phyloP scores from a whole-genome alignment of 2,113 vertebrate genomes.

The Equus quagga region DNA sequence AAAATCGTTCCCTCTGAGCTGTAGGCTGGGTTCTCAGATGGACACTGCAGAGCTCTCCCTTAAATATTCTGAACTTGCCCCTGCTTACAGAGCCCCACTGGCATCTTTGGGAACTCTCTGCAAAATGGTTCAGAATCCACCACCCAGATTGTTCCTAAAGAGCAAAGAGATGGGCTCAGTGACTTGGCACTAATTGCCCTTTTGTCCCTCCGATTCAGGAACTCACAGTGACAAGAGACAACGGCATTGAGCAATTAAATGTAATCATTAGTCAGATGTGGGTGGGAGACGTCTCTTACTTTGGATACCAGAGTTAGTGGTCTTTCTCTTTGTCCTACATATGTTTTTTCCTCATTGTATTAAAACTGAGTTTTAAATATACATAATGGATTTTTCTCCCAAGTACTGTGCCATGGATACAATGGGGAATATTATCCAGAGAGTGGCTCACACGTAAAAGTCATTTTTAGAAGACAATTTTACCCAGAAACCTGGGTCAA shows the following conservation, averaged over 20 bases:
- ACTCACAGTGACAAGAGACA: background rate
- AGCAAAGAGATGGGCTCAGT: background rate
- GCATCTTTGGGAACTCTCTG: background rate
- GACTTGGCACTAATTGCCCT: background rate
- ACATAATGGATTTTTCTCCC: background rate
- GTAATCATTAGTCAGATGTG: background rate
- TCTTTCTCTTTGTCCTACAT: background rate
- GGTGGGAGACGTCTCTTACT: conserved; percentile 6
- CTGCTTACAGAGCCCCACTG: background rate
- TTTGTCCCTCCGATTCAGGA: background rate
- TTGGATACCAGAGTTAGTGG: background rate
- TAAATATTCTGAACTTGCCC: background rate
- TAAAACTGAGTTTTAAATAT: conserved; percentile 50
- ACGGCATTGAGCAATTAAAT: background rate
- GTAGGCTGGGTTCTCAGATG: background rate
- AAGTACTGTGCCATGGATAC: background rate
- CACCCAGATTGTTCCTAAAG: background rate
- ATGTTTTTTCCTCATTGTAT: background rate
- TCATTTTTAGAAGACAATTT: background rate
- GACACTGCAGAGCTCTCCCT: background rate
- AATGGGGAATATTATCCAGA: background rate
- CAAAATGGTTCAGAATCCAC: background rate
- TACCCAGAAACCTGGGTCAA: background rate
- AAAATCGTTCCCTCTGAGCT: background rate
- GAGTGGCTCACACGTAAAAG: background rate